Evolutionary conservation across 2,113 vertebrate genomes (phyloP).

Genomic region (Antennarius striatus): DNA sequence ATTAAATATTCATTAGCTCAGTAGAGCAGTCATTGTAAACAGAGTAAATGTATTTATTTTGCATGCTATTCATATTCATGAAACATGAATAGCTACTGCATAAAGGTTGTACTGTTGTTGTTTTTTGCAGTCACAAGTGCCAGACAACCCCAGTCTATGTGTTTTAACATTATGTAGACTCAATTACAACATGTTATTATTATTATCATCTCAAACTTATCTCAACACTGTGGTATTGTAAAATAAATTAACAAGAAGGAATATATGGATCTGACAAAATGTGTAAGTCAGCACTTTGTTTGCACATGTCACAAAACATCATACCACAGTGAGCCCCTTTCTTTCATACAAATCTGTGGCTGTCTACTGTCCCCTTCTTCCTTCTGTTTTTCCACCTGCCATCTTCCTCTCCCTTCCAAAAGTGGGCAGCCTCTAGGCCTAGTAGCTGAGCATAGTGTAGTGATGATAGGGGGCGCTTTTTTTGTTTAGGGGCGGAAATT

Average conservation of each 20-base stretch:
- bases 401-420: conserved; percentile 27
- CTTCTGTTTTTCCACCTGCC: not conserved
- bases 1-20: conserved; percentile 62
- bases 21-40: conserved; percentile 54
- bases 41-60: conserved; percentile 62
- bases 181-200: conserved; percentile 38
- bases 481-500: conserved; percentile 25
- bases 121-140: conserved; percentile 39
- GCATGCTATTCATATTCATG: conserved; percentile 45
- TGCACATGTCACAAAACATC: conserved; percentile 52
- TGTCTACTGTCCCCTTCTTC: conserved; percentile 4
- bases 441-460: conserved; percentile 31
- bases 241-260: conserved; percentile 4
- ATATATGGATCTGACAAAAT: conserved; percentile 18
- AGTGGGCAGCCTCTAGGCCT: conserved; percentile 33
- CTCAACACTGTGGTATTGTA: conserved; percentile 27
- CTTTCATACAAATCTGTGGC: conserved; percentile 19
- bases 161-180: conserved; percentile 77
- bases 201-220: conserved; percentile 2
- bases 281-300: conserved; percentile 37
- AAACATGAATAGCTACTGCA: conserved; percentile 46
- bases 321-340: conserved; percentile 9
- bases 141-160: conserved; percentile 51
- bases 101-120: conserved; percentile 38
- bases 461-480: conserved; percentile 15